These are phyloP conservation scores for Xiphydria camelus DNA, from an alignment of 2,888 invertebrate species.

Conservation along the genomic window DNA sequence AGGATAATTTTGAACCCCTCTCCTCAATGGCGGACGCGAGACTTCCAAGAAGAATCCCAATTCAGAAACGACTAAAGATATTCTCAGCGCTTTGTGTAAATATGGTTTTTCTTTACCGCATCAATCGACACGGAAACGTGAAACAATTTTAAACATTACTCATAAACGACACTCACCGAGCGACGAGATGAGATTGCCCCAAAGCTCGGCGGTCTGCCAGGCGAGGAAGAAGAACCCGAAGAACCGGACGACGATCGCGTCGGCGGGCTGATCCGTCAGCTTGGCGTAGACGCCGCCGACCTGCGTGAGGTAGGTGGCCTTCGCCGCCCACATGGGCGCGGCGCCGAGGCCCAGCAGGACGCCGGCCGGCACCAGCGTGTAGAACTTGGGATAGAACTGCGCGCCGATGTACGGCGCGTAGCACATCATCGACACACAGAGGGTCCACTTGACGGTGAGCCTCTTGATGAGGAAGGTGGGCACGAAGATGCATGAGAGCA, in stretches of 20 bases:
- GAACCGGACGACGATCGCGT: conserved; percentile 93
- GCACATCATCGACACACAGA: conserved; percentile 88
- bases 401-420: conserved; percentile 94
- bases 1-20: no score
- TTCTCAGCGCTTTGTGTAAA: no score
- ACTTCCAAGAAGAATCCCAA: no score
- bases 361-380: conserved; percentile 90
- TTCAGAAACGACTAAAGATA: no score
- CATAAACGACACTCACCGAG: conserved; percentile 68
- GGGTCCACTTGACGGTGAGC: conserved; percentile 95
- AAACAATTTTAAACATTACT: neutral
- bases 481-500: conserved; percentile 94
- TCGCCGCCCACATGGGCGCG: conserved; percentile 98
- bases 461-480: conserved; percentile 91
- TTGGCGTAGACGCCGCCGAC: conserved; percentile 90
- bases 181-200: conserved; percentile 96
- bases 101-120: no score
- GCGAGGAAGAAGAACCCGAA: conserved; percentile 99
- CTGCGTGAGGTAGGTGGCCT: conserved; percentile 95
- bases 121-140: neutral
- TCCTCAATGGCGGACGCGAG: no score
- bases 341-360: conserved; percentile 93
- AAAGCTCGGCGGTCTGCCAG: conserved; percentile 94
- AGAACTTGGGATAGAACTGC: conserved; percentile 91
- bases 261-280: conserved; percentile 82